A percentile compares a stretch with the other conserved stretches of the same genome.
Conservation (phyloP, 2,888 invertebrate genomes). For the Labia minor region DNA sequence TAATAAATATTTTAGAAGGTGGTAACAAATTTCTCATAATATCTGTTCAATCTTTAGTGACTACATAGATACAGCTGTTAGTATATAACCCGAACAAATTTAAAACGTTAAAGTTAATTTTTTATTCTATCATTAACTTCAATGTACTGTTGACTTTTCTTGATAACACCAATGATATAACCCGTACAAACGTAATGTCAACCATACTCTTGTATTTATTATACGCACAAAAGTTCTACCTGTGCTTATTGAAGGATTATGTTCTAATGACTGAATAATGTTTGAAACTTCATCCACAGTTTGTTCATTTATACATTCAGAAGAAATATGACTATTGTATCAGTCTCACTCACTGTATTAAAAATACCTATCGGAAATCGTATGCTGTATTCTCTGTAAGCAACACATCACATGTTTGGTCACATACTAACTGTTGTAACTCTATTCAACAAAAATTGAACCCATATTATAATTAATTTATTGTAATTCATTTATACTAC, state of each 20-base stretch:
- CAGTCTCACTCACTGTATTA: neutral
- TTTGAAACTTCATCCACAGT: neutral
- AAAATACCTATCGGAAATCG: neutral
- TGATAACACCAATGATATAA: neutral
- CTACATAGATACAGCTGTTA: neutral
- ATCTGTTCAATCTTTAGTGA: neutral
- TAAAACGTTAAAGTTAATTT: neutral
- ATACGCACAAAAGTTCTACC: neutral
- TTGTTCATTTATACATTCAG: neutral
- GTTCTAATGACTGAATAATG: neutral
- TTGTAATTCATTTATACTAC: neutral
- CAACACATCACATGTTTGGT: neutral
- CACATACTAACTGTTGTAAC: neutral
- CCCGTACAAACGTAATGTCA: neutral
- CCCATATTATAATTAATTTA: neutral
- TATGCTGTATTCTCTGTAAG: too few relatives aligned
- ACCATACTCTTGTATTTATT: neutral
- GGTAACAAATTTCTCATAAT: neutral
- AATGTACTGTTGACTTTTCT: neutral
- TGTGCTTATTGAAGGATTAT: neutral
- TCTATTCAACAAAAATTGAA: neutral
- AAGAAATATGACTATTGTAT: neutral
- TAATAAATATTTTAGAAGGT: neutral
- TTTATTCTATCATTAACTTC: neutral
- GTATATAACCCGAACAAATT: neutral